Base-by-base conservation (phyloP, 2,797 vertebrate species). In the Coilia nasus region DNA sequence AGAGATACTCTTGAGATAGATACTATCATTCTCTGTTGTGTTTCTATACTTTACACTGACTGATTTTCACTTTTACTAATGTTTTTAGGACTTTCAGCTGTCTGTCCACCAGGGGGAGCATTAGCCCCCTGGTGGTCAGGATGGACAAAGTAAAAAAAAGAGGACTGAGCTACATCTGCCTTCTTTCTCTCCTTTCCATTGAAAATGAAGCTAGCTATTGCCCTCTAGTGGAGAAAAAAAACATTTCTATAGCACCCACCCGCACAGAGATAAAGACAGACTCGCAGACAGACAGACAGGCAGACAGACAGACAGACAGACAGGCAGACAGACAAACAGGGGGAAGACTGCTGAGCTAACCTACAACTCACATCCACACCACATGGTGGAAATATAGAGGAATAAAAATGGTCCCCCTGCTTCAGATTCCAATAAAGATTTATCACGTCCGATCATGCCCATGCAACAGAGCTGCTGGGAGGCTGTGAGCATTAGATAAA, bases 371-470 rank as follows among this genome's bases (percentile, higher is more conserved):
- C 6, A 78, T 17, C 19, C 35, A 44, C 71, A 21, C 31, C 7
- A 17, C 71, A 78, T 31, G 21, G 25, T 31, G 23, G 25, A 35
- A 35, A 15, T 44, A 25, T 44, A 78, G 71, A 41, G 1, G 6
- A 21, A 78, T 54, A 54, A 54, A 78, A 78, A 41, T 7, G 35
- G 35, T 78, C 31, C 9, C 17, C 57, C 71, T 41, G 71, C 31
- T 44, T 78, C 31, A 14, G 31, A 44, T 78, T 78, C 71, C 71
- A 78, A 78, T 78, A 78, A 44, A 41, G 71, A 78, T 78, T 78
- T 44, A 78, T 78, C 71, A 78, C 31, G 31, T 41, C 71, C 71
- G 31, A 44, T 78, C 17, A 78, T 78, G 19, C 31, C 0, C 35
- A 4, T 44, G 17, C 31, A 19, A 44, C 71, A 19, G 71, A 44